Evolutionary conservation across 2,113 vertebrate genomes (phyloP).

Genomic region (Notechis scutatus): DNA sequence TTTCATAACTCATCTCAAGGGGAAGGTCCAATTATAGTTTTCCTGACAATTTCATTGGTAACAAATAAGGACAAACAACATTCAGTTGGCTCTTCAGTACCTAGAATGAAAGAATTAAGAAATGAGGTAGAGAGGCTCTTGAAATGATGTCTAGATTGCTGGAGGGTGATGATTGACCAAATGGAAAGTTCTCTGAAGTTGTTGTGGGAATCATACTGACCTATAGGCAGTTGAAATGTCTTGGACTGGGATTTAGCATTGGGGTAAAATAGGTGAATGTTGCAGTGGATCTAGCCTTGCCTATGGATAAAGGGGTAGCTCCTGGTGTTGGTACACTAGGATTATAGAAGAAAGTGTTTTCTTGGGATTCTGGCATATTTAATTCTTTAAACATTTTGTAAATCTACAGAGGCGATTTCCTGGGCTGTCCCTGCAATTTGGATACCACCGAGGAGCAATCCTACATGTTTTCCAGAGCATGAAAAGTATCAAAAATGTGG

Average conservation of each 20-base stretch:
- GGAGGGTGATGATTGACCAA: not conserved
- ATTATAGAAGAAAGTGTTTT: not conserved
- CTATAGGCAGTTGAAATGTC: not conserved
- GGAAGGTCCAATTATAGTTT: conserved; percentile 21
- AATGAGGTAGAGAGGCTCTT: not conserved
- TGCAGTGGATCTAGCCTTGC: not conserved
- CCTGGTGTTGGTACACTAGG: not conserved
- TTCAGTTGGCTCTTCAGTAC: conserved; percentile 30
- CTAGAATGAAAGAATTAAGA: not conserved
- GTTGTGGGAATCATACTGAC: not conserved
- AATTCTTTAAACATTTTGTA: not conserved
- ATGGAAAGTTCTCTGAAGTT: not conserved
- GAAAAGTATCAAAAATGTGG: not conserved
- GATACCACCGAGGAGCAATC: not conserved
- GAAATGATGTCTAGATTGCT: not conserved
- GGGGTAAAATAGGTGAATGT: not conserved
- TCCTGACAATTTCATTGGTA: conserved; percentile 22
- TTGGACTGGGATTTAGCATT: not conserved
- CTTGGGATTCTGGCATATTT: not conserved
- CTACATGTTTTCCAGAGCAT: not conserved
- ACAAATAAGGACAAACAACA: conserved; percentile 30
- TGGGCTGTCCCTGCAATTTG: not conserved
- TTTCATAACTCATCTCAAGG: not conserved
- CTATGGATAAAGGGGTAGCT: not conserved
- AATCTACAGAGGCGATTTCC: not conserved